phyloP scores from a whole-genome alignment of 2,888 invertebrate species.

The Oligia fasciuncula region DNA sequence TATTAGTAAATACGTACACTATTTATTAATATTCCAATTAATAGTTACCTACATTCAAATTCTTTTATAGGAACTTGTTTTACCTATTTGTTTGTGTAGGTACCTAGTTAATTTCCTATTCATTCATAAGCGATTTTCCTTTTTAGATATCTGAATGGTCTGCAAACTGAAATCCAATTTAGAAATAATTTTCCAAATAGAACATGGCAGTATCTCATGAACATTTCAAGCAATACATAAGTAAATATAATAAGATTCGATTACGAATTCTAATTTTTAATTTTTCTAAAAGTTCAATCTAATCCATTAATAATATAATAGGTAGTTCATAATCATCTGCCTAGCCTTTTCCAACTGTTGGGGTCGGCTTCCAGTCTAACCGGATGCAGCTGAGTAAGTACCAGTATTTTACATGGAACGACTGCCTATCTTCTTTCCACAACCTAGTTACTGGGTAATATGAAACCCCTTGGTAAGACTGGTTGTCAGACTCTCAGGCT shows the following conservation, averaged over 20 bases:
- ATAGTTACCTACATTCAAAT: background rate
- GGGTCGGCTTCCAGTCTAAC: no score
- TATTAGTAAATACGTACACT: background rate
- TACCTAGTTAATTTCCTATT: background rate
- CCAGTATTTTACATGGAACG: no score
- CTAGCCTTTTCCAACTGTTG: no score
- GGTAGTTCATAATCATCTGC: background rate
- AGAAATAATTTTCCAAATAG: background rate
- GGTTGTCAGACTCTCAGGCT: no score
- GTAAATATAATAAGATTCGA: background rate
- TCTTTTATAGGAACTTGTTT: background rate
- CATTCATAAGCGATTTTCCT: background rate
- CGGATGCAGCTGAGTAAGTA: no score
- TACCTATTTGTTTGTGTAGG: no score
- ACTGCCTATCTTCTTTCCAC: no score
- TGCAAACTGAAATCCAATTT: background rate
- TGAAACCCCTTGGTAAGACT: no score
- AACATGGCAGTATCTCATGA: background rate
- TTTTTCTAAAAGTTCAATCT: background rate
- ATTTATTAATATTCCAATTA: background rate
- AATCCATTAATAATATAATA: background rate
- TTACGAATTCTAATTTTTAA: background rate
- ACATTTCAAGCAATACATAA: background rate
- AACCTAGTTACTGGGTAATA: no score
- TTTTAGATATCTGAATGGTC: background rate